A percentile compares a stretch with the other conserved stretches of the same genome.
Conservation (phyloP, 2,113 vertebrate species). For the Grallaria varia region DNA sequence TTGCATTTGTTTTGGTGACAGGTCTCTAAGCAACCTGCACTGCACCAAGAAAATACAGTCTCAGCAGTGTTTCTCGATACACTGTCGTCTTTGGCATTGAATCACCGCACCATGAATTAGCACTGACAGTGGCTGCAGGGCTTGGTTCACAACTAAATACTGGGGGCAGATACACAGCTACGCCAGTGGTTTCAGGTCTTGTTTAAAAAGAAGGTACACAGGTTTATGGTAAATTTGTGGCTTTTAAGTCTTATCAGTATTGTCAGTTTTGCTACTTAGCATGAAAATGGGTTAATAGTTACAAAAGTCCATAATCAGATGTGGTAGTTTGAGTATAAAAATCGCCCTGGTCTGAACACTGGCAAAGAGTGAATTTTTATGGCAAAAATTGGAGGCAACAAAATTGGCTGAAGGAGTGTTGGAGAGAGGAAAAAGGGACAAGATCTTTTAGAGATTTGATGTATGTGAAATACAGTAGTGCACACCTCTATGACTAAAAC, state of each 20-base stretch:
- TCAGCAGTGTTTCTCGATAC: background rate
- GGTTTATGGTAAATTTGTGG: background rate
- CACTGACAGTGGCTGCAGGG: background rate
- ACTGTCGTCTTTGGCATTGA: background rate
- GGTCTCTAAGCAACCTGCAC: constrained; percentile 63
- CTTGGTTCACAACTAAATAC: background rate
- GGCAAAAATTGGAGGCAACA: background rate
- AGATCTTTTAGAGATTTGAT: background rate
- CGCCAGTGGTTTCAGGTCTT: background rate
- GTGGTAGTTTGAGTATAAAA: background rate
- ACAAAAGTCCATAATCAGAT: background rate
- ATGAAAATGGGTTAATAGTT: background rate
- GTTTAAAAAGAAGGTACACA: background rate
- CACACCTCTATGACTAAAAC: background rate
- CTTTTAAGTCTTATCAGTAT: background rate
- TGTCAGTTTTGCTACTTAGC: background rate
- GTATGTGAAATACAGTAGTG: background rate
- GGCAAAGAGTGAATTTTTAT: background rate
- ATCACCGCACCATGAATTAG: background rate
- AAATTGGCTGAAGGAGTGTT: background rate
- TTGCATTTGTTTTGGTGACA: constrained; percentile 66
- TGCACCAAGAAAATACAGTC: background rate
- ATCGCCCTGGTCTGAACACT: background rate
- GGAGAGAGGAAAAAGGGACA: background rate
- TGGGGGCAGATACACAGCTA: too few relatives aligned